Conservation (phyloP, 2,797 vertebrate genomes). For the Sarcophilus harrisii region DNA sequence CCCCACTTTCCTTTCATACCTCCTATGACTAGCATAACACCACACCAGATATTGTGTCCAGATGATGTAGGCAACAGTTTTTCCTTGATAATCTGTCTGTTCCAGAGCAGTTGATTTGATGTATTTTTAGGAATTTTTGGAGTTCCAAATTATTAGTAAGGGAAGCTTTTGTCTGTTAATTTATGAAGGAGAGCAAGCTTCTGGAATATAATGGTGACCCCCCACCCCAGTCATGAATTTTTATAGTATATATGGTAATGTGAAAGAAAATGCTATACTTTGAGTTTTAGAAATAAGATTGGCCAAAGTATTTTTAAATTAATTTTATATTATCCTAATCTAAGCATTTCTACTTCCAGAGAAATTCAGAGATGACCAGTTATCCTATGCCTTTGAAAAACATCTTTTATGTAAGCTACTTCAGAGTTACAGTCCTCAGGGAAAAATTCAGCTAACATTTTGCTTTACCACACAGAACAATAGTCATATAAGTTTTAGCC, state of each 20-base stretch:
- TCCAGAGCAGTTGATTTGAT: not conserved
- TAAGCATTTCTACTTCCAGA: not conserved
- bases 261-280: not conserved
- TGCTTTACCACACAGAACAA: not conserved
- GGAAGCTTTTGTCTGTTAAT: not conserved
- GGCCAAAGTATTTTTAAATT: not conserved
- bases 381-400: not conserved
- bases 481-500: not conserved
- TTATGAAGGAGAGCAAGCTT: not conserved
- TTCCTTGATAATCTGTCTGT: not conserved
- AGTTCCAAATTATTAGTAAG: not conserved
- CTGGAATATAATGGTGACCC: not conserved
- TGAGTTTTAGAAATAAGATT: not conserved
- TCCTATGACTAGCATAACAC: not conserved
- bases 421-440: not conserved
- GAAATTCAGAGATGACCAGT: not conserved
- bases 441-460: not conserved
- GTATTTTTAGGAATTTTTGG: not conserved
- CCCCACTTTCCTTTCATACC: not conserved
- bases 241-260: not conserved
- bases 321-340: not conserved
- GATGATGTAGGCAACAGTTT: not conserved
- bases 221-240: not conserved
- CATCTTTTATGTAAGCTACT: not conserved
- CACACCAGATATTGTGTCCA: not conserved